These are phyloP conservation scores for Empis livida DNA, from an alignment of 2,888 invertebrate species.

Conservation along the genomic window DNA sequence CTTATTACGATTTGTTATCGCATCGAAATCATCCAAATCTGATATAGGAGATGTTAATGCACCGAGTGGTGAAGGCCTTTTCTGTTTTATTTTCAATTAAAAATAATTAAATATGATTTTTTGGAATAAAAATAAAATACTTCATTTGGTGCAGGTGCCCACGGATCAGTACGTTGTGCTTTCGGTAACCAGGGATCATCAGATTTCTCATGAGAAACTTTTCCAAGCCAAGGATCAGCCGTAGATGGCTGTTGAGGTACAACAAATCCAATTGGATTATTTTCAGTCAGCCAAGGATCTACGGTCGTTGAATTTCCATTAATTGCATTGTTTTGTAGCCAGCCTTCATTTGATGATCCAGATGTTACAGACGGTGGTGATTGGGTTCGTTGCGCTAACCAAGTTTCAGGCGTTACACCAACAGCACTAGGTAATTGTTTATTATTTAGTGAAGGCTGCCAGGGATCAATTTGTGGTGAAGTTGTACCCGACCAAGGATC, in stretches of 20 bases:
- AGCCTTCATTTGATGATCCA: constrained; percentile 34
- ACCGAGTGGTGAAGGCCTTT: constrained; percentile 17
- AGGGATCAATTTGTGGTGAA: constrained; percentile 32
- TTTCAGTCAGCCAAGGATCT: constrained; percentile 29
- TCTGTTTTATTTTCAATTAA: constrained; percentile 8
- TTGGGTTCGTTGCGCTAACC: constrained; percentile 29
- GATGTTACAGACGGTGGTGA: constrained; percentile 33
- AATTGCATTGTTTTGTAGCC: constrained; percentile 25
- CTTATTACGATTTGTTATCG: constrained; percentile 63
- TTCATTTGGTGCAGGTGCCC: constrained; percentile 40
- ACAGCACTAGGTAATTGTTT: constrained; percentile 21
- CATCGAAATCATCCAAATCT: constrained; percentile 79
- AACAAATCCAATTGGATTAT: constrained; percentile 9
- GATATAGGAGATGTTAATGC: constrained; percentile 39
- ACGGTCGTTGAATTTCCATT: constrained; percentile 18
- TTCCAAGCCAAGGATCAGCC: constrained; percentile 11
- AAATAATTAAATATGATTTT: neutral
- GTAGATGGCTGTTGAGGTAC: neutral
- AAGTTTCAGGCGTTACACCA: constrained; percentile 21
- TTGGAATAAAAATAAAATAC: constrained; percentile 13
- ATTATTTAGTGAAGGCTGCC: constrained; percentile 25
- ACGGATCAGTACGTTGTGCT: constrained; percentile 42
- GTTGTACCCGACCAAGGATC: constrained; percentile 35
- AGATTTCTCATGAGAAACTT: constrained; percentile 12
- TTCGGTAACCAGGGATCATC: constrained; percentile 30